These are phyloP conservation scores for Tangachromis dhanisi DNA, from an alignment of 2,113 vertebrate genomes.

Conservation along the genomic window DNA sequence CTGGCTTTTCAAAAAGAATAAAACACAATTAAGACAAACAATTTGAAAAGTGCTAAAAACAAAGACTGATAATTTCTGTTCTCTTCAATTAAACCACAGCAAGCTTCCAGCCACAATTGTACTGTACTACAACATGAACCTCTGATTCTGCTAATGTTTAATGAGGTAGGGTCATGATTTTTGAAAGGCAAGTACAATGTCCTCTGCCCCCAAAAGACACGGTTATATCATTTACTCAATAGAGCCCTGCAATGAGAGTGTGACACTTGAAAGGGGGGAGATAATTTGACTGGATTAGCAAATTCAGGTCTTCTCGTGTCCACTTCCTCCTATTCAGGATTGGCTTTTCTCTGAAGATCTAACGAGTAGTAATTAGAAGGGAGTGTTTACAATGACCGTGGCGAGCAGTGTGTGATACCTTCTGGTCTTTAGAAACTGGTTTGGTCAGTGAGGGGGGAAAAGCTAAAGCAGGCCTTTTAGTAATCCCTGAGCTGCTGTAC, in stretches of 20 bases:
- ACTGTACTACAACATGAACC: neutral
- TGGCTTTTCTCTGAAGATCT: neutral
- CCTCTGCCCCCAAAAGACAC: neutral
- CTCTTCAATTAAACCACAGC: neutral
- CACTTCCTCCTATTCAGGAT: slow-evolving; percentile 3
- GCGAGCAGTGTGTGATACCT: neutral
- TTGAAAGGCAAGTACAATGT: neutral
- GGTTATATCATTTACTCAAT: slow-evolving; percentile 19
- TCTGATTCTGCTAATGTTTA: neutral
- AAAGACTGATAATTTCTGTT: neutral
- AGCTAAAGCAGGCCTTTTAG: neutral
- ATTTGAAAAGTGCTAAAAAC: neutral
- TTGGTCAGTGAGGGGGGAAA: neutral
- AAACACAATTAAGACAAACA: neutral
- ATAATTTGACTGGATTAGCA: slow-evolving; percentile 45
- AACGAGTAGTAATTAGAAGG: slow-evolving; percentile 20
- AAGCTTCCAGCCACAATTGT: neutral
- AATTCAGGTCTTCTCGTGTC: slow-evolving; percentile 19
- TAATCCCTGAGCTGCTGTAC: neutral
- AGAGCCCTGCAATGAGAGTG: neutral
- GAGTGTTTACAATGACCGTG: slow-evolving; percentile 6
- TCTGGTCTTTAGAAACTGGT: neutral
- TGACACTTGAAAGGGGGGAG: slow-evolving; percentile 31
- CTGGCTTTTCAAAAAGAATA: neutral
- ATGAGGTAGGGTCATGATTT: neutral